Evolutionary conservation across 1,140 invertebrate genomes (phyloP), one percentile per base, ranked within the genome.

Genomic region (Diachasmimorpha longicaudata): DNA sequence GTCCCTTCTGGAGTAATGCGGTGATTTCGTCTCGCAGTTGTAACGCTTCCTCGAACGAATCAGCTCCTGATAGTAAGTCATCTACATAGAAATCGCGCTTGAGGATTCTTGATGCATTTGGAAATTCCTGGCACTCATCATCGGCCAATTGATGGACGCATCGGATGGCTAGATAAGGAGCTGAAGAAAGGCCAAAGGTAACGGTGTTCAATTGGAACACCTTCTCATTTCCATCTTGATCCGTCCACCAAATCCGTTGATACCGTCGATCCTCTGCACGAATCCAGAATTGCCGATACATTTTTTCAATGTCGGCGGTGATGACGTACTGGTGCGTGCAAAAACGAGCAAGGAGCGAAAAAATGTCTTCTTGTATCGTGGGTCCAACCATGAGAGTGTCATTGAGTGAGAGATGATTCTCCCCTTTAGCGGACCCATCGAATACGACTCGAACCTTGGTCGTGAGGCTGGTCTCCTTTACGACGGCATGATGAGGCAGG

Each of bases 351-450:
- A 66, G 11, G 0, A 31, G 21, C 0, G 21, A 9, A 23, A 66
- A 31, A 1, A 66, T 66, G 21, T 66, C 25, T 23, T 73, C 37
- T 44, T 73, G 72, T 16, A 67, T n/a, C 0, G 72, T 74, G 3
- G 58, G 37, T 23, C 72, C 63, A 31, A 31, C 44, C 31, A 76
- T 70, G 19, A 82, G 70, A 21, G 72, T 58, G 58, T 84, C 78
- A 75, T 85, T 84, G 9, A 85, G 67, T 0, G 81, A 82, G 9
- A 78, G 42, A 2, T 80, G 80, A 4, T 66, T 78, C 0, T 68
- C 52, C 0, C 81, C 71, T 58, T 77, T 79, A 3, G 74, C 76
- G 0, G 78, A 81, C 3, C 76, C 84, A 48, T 84, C 79, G 68
- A 21, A 4, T 77, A 31, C 31, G 31, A 31, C 31, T 6, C 31